A percentile compares a stretch with the other conserved stretches of the same genome.
Evolutionary conservation across 92 coral and sea anemone species (phyloP).

Genomic region (Phenganax marumi): DNA sequence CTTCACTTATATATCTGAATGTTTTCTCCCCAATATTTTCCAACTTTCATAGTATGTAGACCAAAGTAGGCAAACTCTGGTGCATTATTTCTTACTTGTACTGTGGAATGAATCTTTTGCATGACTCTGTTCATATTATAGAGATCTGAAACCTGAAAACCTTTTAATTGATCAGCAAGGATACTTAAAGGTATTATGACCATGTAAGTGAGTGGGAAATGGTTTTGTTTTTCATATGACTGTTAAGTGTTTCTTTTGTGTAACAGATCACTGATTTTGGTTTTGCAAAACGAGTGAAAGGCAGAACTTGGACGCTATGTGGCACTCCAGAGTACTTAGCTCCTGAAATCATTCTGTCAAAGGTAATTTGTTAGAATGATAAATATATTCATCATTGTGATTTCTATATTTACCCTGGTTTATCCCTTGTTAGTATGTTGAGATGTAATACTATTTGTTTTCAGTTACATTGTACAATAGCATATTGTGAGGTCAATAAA

Average conservation of each 20-base stretch:
- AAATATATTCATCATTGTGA: not conserved
- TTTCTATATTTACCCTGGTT: not conserved
- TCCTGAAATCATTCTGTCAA: conserved; percentile 96
- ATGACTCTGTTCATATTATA: conserved; percentile 25
- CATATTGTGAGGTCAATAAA: no score
- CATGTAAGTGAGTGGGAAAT: not conserved
- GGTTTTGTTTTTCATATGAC: not conserved
- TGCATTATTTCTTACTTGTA: not conserved
- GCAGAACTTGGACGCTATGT: conserved; percentile 99
- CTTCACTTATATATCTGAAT: no score
- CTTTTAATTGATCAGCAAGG: conserved; percentile 95
- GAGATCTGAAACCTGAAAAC: conserved; percentile 99
- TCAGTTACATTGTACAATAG: not conserved
- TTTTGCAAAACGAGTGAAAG: conserved; percentile 97
- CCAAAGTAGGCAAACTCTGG: no score
- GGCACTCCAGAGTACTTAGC: conserved; percentile 99
- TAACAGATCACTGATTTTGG: conserved; percentile 94
- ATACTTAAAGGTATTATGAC: conserved; percentile 76
- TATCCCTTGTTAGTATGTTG: not conserved
- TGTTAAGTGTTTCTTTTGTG: not conserved
- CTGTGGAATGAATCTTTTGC: not conserved
- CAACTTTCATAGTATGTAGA: no score
- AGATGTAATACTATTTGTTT: no score
- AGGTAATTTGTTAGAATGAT: conserved; percentile 55
- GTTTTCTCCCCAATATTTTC: no score